Evolutionary conservation across 2,113 vertebrate species (phyloP).

Genomic region (Uria aalge): DNA sequence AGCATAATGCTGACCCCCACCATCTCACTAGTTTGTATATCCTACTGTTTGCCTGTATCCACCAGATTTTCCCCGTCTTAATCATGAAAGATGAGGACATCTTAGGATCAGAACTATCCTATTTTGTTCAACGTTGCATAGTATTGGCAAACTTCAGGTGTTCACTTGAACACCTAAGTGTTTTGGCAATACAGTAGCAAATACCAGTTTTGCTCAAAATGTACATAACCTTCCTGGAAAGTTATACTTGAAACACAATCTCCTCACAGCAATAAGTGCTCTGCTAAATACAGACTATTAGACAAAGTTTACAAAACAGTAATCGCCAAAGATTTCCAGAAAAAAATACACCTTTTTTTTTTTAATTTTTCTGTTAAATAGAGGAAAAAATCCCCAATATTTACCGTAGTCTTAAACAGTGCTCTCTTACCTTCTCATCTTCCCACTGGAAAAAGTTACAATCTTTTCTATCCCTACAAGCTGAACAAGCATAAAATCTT

Average conservation of each 20-base stretch:
- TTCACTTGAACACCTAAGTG: not conserved
- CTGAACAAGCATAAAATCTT: slow-evolving; percentile 92
- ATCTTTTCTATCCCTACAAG: slow-evolving; percentile 91
- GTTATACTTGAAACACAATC: rapidly evolving
- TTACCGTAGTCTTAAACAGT: rapidly evolving
- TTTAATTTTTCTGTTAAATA: not conserved
- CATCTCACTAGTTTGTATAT: not conserved
- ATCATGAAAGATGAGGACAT: not conserved
- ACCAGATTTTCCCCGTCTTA: not conserved
- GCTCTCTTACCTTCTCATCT: slow-evolving; percentile 86
- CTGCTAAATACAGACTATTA: not conserved
- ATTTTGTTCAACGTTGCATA: not conserved
- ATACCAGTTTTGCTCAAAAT: not conserved
- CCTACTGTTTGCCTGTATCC: not conserved
- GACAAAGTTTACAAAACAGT: not conserved
- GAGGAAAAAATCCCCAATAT: not conserved
- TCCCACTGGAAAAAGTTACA: slow-evolving; percentile 96
- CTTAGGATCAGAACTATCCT: not conserved
- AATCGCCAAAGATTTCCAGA: not conserved
- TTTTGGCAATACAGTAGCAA: not conserved
- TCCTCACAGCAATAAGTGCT: not conserved
- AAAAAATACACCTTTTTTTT: not conserved
- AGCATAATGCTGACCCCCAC: not conserved
- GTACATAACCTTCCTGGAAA: not conserved
- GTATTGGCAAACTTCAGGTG: rapidly evolving